These are phyloP conservation scores for Drosophila lutescens DNA, from an alignment of 2,888 invertebrate genomes.

Conservation along the genomic window DNA sequence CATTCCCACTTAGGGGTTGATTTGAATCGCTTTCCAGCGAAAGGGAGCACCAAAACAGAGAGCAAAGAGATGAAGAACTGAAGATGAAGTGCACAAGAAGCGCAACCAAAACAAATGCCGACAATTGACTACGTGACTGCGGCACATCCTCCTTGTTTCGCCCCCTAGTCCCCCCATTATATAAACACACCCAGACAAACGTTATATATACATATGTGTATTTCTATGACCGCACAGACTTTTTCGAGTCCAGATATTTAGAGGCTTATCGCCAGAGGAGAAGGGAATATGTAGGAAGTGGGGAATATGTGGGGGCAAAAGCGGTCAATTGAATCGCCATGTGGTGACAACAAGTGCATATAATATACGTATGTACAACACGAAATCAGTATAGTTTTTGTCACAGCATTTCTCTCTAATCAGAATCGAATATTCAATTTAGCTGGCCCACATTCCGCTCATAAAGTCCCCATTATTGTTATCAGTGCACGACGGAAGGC, in stretches of 20 bases:
- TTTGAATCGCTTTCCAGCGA: conserved; percentile 37
- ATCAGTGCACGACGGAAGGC: conserved; percentile 69
- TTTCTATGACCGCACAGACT: conserved; percentile 14
- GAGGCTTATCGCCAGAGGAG: conserved; percentile 62
- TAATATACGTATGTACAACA: conserved; percentile 1
- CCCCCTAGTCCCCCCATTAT: conserved; percentile 17
- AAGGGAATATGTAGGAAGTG: conserved; percentile 9
- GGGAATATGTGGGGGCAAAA: conserved; percentile 10
- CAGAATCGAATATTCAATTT: conserved; percentile 57
- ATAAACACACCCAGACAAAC: conserved; percentile 29
- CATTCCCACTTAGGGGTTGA: conserved; percentile 45
- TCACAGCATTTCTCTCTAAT: conserved; percentile 65
- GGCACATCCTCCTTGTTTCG: conserved; percentile 35
- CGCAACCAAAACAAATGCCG: conserved; percentile 65
- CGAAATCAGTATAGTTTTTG: conserved; percentile 22
- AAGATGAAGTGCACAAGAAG: conserved; percentile 24
- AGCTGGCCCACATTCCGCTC: conserved; percentile 59
- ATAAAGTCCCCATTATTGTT: conserved; percentile 23
- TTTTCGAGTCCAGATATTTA: conserved; percentile 49
- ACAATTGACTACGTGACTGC: conserved; percentile 70
- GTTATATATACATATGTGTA: neutral
- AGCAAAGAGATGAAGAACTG: conserved; percentile 14
- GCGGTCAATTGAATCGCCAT: conserved; percentile 45
- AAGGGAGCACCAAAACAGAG: conserved; percentile 57
- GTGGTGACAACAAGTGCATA: conserved; percentile 40